These are phyloP conservation scores for Zaprionus bogoriensis DNA, from an alignment of 2,888 invertebrate genomes.

Conservation along the genomic window DNA sequence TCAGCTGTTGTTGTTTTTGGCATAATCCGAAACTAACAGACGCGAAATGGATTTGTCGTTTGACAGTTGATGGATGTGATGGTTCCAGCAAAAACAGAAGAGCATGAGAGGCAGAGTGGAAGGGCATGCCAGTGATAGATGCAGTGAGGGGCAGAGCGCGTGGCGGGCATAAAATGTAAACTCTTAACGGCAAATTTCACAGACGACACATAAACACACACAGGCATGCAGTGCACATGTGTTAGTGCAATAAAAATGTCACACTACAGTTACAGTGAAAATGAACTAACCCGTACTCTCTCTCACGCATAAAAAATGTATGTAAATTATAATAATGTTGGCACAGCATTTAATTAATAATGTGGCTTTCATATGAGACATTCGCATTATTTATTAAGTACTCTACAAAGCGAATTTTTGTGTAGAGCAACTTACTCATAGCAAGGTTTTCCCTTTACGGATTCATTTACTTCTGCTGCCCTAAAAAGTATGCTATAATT, in stretches of 20 bases:
- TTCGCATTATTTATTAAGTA: slow-evolving; percentile 42
- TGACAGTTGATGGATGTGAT: slow-evolving; percentile 70
- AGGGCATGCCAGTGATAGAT: too few relatives aligned
- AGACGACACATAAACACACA: not conserved
- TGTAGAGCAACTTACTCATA: not conserved
- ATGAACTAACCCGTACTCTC: slow-evolving; percentile 6
- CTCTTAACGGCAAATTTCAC: slow-evolving; percentile 21
- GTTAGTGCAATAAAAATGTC: slow-evolving; percentile 38
- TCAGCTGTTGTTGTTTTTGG: slow-evolving; percentile 30
- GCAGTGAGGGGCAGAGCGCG: not conserved
- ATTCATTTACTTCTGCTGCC: not conserved
- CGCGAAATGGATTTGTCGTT: slow-evolving; percentile 70
- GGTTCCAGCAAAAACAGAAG: slow-evolving; percentile 21
- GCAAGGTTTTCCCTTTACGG: too few relatives aligned
- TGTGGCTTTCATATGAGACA: slow-evolving; percentile 38
- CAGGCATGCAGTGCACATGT: not conserved
- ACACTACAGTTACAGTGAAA: slow-evolving; percentile 19
- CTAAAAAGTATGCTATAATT: not conserved
- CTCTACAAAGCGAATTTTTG: too few relatives aligned
- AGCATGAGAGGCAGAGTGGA: not conserved
- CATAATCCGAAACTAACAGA: slow-evolving; percentile 67
- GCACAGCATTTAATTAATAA: slow-evolving; percentile 60
- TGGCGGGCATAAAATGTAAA: not conserved
- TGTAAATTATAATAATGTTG: slow-evolving; percentile 42
- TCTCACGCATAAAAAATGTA: slow-evolving; percentile 12